Evolutionary conservation across 2,888 invertebrate species (phyloP), one percentile per base, ranked within the genome.

Genomic region (Hirtodrosophila trivittata): DNA sequence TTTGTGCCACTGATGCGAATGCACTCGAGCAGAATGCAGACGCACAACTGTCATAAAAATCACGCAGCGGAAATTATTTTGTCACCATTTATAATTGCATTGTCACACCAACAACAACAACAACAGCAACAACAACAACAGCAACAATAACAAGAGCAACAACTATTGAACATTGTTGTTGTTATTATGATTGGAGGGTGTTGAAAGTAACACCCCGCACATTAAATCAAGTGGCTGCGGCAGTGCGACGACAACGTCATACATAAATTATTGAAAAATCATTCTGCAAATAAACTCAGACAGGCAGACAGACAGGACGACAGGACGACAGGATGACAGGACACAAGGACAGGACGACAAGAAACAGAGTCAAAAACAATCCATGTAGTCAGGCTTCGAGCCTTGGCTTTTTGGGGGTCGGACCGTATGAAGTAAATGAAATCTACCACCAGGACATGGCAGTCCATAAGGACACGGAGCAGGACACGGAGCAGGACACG

Each of bases 71-170:
- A 88, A 88, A 88, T 88, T 88, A 88, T 88, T 88, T 88, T 88
- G 89, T 88, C 88, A 88, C 89, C 89, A 88, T 88, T 88, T 87
- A 88, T 88, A 88, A 88, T 88, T 88, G 88, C 87, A 88, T 88
- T 88, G 88, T 87, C 88, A 88, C 84, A 85, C 71, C 75, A 78
- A 59, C 55, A 57, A 50, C 60, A 66, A 32, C 56, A 38, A 46
- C 55, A 56, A 4, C 66, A 65, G 41, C 64, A 59, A 45, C 50
- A 51, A 43, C 26, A 46, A 42, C 12, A 13, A 88, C 83, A 85
- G 70, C 74, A 77, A 58, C 54, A 56, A 45, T 57, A 59, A 32
- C 51, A 37, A 41, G 51, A 54, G 4, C 69, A 65, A 42, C 58
- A 59, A n/a, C 43, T 50, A 55, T 33, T 18, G 42, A 47, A n/a